Evolutionary conservation across 2,888 invertebrate species (phyloP), one percentile per base, ranked within the genome.

Genomic region (Pollenia griseotomentosa): DNA sequence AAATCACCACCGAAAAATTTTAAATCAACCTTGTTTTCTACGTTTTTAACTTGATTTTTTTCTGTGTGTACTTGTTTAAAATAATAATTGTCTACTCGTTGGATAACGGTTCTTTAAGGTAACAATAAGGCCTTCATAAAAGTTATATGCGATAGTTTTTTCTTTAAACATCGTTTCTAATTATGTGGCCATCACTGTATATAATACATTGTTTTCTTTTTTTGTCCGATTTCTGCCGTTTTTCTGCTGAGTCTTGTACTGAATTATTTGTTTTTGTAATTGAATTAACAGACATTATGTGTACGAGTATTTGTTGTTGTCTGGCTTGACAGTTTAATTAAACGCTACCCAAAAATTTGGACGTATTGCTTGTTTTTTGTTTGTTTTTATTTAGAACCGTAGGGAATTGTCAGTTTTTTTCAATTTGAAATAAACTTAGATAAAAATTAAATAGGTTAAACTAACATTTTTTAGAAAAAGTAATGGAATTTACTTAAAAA

Each of bases 211-310:
- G 23, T 65, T 23, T 48, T 63, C n/a, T n/a, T 46, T 33, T n/a
- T 57, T 46, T 6, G 16, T 46, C 33, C 33, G 33, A 16, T 42
- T 42, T 57, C 46, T 16, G 42, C 8, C 55, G 46, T 44, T 42
- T 57, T 44, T 78, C 23, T 57, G 44, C 44, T 57, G 66, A 66
- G 33, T 33, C 16, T 33, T n/a, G 10, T 33, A 33, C 11, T 65
- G 55, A 46, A 66, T 77, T 61, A 53, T 16, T 55, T 77, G 23
- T n/a, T 66, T 55, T 78, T 44, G n/a, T 66, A 78, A 78, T 78
- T 78, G 33, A 78, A 78, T 66, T 78, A 78, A 46, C 44, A 55
- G 10, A 10, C 16, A 16, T 10, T 61, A n/a, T 42, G 42, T 16
- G 16, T 44, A 16, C 42, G 9, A 23, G 19, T 42, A 44, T 33